A percentile compares a stretch with the other conserved stretches of the same genome.
These are phyloP conservation scores for Zaprionus ghesquierei DNA, from an alignment of 1,140 invertebrate species.

Conservation along the genomic window DNA sequence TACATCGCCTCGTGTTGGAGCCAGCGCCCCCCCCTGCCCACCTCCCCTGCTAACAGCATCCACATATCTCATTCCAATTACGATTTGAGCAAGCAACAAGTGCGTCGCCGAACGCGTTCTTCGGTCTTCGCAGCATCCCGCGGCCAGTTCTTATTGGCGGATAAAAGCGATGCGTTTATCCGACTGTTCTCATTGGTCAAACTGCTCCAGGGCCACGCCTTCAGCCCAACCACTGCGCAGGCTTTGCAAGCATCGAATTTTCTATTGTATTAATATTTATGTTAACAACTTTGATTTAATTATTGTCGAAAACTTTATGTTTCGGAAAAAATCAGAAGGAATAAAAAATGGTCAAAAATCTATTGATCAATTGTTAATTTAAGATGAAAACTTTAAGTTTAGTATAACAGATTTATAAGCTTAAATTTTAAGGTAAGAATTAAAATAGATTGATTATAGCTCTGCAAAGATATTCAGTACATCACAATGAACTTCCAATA, in stretches of 20 bases:
- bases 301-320: background rate
- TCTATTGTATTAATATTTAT: slow-evolving; percentile 22
- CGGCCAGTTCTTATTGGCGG: slow-evolving; percentile 57
- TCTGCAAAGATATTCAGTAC: too few relatives aligned
- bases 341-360: background rate
- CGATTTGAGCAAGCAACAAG: slow-evolving; percentile 54
- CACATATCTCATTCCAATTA: background rate
- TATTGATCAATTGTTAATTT: background rate
- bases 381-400: too few relatives aligned
- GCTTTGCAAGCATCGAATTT: slow-evolving; percentile 18
- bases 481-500: too few relatives aligned
- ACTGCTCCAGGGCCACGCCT: slow-evolving; percentile 32
- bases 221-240: slow-evolving; percentile 53
- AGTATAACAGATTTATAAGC: too few relatives aligned
- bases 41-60: background rate
- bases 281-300: slow-evolving; percentile 10
- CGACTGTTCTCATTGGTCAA: slow-evolving; percentile 49
- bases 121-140: slow-evolving; percentile 49
- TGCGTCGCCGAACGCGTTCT: slow-evolving; percentile 33
- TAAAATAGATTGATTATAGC: too few relatives aligned
- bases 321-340: background rate
- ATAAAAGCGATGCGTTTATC: slow-evolving; percentile 69
- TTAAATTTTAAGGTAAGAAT: too few relatives aligned
- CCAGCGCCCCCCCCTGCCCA: background rate
- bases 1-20: too few relatives aligned